Percentiles rank a stretch among this genome's conserved stretches.
phyloP scores from a whole-genome alignment of 2,113 vertebrate species.

The Nannospalax galili region DNA sequence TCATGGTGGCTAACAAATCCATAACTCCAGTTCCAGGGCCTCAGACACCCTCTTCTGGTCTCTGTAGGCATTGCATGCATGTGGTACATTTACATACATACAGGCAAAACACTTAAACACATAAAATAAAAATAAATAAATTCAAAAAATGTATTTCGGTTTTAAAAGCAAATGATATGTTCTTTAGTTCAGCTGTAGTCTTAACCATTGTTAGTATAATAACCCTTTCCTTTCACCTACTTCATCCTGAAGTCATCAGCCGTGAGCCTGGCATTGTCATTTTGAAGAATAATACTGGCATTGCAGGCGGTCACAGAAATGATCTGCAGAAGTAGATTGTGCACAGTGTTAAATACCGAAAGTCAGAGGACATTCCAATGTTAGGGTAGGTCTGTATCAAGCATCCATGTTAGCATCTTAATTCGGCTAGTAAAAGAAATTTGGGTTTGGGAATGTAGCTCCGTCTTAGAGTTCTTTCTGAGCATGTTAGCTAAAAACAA shows the following conservation, averaged over 20 bases:
- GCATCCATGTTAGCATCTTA: not conserved
- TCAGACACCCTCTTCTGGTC: not conserved
- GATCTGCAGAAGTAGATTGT: conserved; percentile 79
- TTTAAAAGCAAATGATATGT: conserved; percentile 6
- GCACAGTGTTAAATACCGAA: not conserved
- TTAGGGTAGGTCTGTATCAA: not conserved
- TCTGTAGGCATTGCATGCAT: not conserved
- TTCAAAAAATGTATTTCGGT: not conserved
- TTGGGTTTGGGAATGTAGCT: not conserved
- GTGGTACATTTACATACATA: not conserved
- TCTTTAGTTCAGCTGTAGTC: not conserved
- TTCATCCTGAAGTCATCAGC: conserved; percentile 91
- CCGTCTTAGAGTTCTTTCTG: not conserved
- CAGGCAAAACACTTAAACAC: not conserved
- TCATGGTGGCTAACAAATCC: not conserved
- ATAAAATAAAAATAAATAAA: not conserved
- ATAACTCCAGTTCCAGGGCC: not conserved
- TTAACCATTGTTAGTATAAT: not conserved
- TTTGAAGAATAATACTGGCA: conserved; percentile 84
- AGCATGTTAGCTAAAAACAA: not conserved
- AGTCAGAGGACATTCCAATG: not conserved
- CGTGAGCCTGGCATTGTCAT: conserved; percentile 88
- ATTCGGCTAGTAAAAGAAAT: not conserved
- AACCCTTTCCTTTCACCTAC: conserved; percentile 80
- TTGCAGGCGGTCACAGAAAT: conserved; percentile 81